Evolutionary conservation across 2,113 vertebrate genomes (phyloP).

Genomic region (Monopterus albus): DNA sequence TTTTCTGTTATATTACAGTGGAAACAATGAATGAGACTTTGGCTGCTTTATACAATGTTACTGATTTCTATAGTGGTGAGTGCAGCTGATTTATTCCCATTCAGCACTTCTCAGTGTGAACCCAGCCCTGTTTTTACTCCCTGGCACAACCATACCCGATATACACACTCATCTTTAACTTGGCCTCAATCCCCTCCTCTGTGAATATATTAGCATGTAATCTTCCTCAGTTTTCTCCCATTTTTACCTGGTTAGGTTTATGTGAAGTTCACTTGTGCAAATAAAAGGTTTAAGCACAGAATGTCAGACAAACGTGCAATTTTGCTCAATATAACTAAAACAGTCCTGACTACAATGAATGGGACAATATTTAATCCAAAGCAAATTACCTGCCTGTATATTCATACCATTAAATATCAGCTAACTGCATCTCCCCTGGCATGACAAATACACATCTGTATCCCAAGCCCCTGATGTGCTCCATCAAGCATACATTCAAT

Average conservation of each 20-base stretch:
- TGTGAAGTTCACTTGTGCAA: not conserved
- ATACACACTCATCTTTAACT: constrained; percentile 22
- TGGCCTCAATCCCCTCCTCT: constrained; percentile 12
- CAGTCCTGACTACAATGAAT: too few species aligned
- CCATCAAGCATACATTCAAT: not conserved
- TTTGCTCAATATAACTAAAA: not conserved
- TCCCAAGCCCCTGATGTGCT: not conserved
- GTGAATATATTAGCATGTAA: constrained; percentile 8
- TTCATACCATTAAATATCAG: too few species aligned
- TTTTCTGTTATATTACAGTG: constrained; percentile 95
- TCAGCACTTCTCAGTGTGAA: constrained; percentile 81
- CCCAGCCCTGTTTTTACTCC: constrained; percentile 52
- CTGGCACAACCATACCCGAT: constrained; percentile 27
- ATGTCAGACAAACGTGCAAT: not conserved
- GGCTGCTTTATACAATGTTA: constrained; percentile 96
- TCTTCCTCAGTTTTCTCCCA: not conserved
- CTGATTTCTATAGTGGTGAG: constrained; percentile 97
- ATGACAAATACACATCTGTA: too few species aligned
- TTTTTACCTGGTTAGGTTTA: not conserved
- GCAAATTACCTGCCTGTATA: too few species aligned
- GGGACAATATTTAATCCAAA: too few species aligned
- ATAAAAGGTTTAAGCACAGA: not conserved
- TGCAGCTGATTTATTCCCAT: constrained; percentile 78
- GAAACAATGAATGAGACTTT: constrained; percentile 98
- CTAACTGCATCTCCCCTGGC: too few species aligned